Conservation (phyloP, 1,140 invertebrate genomes). For the Drosophila arizonae region DNA sequence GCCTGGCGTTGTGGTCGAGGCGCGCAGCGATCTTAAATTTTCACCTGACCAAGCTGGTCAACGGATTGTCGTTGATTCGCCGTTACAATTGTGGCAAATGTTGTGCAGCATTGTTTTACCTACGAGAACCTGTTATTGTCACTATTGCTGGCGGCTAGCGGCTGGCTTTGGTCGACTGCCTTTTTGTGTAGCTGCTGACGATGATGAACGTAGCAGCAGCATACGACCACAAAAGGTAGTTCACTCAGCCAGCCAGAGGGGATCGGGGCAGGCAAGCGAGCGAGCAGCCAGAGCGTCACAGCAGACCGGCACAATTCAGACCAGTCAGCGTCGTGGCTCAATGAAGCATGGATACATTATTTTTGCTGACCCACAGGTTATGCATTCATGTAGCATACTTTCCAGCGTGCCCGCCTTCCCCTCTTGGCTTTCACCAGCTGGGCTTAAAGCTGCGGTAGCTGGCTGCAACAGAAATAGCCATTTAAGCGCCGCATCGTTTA, state of each 20-base stretch:
- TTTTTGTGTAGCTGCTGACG: constrained; percentile 44
- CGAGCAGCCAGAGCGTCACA: neutral
- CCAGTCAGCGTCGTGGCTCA: constrained; percentile 23
- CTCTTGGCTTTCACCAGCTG: constrained; percentile 16
- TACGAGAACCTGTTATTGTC: constrained; percentile 7
- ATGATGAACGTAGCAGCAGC: constrained; percentile 13
- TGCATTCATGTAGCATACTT: constrained; percentile 65
- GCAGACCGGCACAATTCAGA: neutral
- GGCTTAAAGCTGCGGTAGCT: constrained; percentile 8
- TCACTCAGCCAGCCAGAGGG: too few relatives aligned
- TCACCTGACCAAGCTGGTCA: constrained; percentile 42
- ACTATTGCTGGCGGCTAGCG: constrained; percentile 1
- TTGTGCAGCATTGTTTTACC: constrained; percentile 39
- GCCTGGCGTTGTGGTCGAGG: neutral
- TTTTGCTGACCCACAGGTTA: constrained; percentile 50
- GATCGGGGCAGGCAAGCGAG: neutral
- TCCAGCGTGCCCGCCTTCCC: constrained; percentile 8
- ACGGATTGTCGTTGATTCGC: constrained; percentile 39
- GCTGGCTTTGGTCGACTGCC: constrained; percentile 36
- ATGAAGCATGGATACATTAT: constrained; percentile 56
- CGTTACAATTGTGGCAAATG: constrained; percentile 40
- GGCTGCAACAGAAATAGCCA: constrained; percentile 28
- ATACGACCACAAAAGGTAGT: constrained; percentile 52
- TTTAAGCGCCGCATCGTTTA: constrained; percentile 46
- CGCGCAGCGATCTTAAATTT: constrained; percentile 38